Evolutionary conservation across 2,797 vertebrate species (phyloP), one percentile per base, ranked within the genome.

Genomic region (Acrossocheilus wenchowensis): DNA sequence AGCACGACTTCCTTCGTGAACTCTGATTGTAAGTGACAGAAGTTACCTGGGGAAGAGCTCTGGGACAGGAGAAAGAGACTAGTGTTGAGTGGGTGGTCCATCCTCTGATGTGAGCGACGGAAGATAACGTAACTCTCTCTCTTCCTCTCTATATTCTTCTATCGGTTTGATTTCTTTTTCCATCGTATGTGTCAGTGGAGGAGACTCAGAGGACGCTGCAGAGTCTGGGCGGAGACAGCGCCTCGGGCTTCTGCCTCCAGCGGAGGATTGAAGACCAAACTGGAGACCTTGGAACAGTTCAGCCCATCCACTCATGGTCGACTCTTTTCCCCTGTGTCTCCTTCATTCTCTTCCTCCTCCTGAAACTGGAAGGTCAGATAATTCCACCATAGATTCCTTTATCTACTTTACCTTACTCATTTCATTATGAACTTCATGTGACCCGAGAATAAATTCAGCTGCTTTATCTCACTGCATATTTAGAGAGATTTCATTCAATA

Each of bases 221-320:
- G 81, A 30, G 43, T 50, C 77, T 15, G 77, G 85, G 74, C 41
- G 82, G 88, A 79, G 73, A 54, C 62, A 86, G 36, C 81, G 87
- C 85, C 83, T 90, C 87, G 10, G 89, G 91, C 89, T 89, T 84
- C 88, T 88, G 86, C 86, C 89, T 87, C 69, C 34, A 85, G 85
- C 71, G 39, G 83, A 80, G 86, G 50, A 85, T 72, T 64, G 45
- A 83, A 85, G 84, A 85, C 81, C 78, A 81, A 87, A 57, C 26
- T 66, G 77, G 73, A 84, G 85, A 87, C 87, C 60, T 57, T 71
- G 52, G 50, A 74, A n/a, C 19, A 73, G 66, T 68, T 78, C 81
- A 80, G 85, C 48, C 86, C 79, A 39, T 81, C 52, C 71, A 64
- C n/a, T 84, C 83, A 73, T 81, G 86, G 66, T 54, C 39, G n/a